Evolutionary conservation across 1,140 invertebrate genomes (phyloP), one percentile per base, ranked within the genome.

Genomic region (Caenorhabditis briggsae): DNA sequence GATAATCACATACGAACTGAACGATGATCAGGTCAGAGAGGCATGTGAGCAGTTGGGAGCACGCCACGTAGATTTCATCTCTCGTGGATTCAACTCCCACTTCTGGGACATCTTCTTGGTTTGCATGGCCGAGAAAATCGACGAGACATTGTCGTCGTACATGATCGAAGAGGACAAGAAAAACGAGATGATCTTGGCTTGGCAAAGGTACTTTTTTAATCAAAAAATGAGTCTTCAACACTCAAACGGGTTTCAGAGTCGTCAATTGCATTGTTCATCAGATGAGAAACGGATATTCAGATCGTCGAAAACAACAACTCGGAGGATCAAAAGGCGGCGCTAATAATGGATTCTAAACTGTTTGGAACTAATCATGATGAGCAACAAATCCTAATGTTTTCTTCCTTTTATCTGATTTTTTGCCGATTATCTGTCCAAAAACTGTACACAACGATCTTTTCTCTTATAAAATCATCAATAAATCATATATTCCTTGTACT

Each of bases 91-190:
- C 86, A 83, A 87, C 43, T 87, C 86, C 5, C 65, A 84, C 41
- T 87, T 83, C 70, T 87, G 86, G 86, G 86, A 87, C 59, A 87
- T 87, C n/a, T 87, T 87, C 70, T 65, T 87, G 82, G 86, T 87
- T 50, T 87, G 86, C 25, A 87, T 87, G 65, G 86, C 86, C n/a
- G 86, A 87, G 56, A 82, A 59, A 55, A 84, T 87, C 41, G 86
- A 87, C 25, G 86, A 87, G 18, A 85, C 86, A 23, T n/a, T 87
- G 7, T 74, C 78, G 20, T 46, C 46, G 8, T 87, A 84, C 46
- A 61, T 87, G 9, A 78, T 83, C 2, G 64, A 74, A 8, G 82
- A 84, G 20, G 78, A 83, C 46, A 61, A 82, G 25, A 74, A 61
- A 16, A 53, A 58, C 18, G 82, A 87, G 65, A 87, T 85, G 82